These are phyloP conservation scores for Microhierax caerulescens DNA, from an alignment of 2,797 vertebrate species.

Conservation along the genomic window DNA sequence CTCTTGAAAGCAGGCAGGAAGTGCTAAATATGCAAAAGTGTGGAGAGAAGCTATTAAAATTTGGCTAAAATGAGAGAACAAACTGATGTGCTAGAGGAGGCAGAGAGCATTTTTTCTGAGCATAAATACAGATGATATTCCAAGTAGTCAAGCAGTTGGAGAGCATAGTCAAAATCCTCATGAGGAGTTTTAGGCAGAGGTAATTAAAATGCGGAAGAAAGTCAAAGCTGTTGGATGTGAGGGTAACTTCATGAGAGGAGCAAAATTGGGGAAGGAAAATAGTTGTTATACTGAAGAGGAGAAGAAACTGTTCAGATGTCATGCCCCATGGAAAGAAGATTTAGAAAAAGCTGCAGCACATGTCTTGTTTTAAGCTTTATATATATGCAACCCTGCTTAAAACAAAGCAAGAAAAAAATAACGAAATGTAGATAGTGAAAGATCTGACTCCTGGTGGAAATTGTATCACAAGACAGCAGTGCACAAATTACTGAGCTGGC, in stretches of 20 bases:
- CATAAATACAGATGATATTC: not conserved
- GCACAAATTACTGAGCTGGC: not conserved
- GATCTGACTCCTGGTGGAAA: not conserved
- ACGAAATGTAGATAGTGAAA: not conserved
- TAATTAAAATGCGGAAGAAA: constrained; percentile 7
- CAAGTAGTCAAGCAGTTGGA: not conserved
- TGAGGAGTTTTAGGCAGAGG: not conserved
- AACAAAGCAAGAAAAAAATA: not conserved
- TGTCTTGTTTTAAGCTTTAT: not conserved
- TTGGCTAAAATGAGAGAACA: not conserved
- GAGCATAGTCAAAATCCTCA: not conserved
- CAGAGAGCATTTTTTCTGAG: not conserved
- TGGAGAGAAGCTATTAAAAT: not conserved
- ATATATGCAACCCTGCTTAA: not conserved
- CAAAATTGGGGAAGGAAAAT: not conserved
- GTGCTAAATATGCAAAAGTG: not conserved
- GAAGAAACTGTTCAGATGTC: not conserved
- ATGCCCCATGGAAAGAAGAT: not conserved
- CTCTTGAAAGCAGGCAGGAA: not conserved
- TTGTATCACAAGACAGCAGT: not conserved
- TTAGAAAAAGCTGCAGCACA: not conserved
- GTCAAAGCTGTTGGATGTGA: not conserved
- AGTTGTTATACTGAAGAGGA: not conserved
- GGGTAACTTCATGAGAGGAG: not conserved
- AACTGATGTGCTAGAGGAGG: not conserved